Evolutionary conservation across 2,888 invertebrate species (phyloP).

Genomic region (Melolontha melolontha): DNA sequence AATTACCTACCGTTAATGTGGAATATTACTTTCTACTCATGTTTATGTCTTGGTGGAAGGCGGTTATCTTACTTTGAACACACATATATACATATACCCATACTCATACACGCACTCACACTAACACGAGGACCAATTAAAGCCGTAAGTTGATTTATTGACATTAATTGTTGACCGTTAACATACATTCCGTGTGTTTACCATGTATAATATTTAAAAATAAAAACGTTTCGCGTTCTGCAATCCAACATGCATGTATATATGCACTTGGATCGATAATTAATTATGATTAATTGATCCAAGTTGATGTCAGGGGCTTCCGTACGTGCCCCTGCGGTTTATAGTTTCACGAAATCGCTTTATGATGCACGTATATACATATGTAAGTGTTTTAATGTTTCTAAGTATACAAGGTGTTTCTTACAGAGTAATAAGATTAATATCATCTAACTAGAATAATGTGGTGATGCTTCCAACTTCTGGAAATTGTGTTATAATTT

Average conservation of each 20-base stretch:
- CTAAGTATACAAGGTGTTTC: too few species aligned
- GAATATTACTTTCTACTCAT: conserved; percentile 25
- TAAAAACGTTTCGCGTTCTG: conserved; percentile 5
- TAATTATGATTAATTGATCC: conserved; percentile 24
- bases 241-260: neutral
- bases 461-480: too few species aligned
- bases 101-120: neutral
- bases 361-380: too few species aligned
- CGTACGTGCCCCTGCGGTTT: too few species aligned
- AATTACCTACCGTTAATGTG: conserved; percentile 21
- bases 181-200: conserved; percentile 27
- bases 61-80: conserved; percentile 20
- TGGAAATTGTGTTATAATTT: too few species aligned
- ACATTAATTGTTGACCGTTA: conserved; percentile 37
- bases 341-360: too few species aligned
- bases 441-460: too few species aligned
- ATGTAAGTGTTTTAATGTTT: too few species aligned
- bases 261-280: conserved; percentile 16
- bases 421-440: too few species aligned
- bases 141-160: conserved; percentile 36
- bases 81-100: neutral
- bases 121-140: conserved; percentile 18
- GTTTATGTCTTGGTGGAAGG: neutral
- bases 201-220: conserved; percentile 10
- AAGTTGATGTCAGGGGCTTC: too few species aligned